Conservation (phyloP, 2,797 vertebrate genomes). For the Menidia menidia region DNA sequence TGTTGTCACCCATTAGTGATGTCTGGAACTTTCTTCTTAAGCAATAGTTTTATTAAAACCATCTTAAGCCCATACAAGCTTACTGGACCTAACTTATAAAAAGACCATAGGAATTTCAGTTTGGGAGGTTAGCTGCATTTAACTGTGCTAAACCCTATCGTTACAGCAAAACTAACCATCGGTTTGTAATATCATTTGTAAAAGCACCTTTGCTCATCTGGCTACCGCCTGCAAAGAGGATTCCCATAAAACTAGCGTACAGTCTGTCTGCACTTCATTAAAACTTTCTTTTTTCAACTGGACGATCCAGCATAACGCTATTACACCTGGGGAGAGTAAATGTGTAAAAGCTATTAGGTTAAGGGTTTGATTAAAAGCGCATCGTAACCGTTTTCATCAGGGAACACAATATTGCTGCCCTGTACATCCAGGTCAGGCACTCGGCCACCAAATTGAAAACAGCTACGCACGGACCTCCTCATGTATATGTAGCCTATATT, state of each 20-base stretch:
- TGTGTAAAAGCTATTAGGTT: conserved; percentile 71
- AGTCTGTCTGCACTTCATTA: conserved; percentile 74
- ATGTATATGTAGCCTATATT: conserved; percentile 17
- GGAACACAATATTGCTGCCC: conserved; percentile 56
- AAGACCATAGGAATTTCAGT: neutral
- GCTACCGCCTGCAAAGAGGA: conserved; percentile 41
- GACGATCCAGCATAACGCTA: conserved; percentile 63
- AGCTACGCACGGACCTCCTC: conserved; percentile 13
- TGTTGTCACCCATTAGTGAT: no score
- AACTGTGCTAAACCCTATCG: conserved; percentile 33
- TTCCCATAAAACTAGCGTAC: conserved; percentile 66
- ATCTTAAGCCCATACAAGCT: neutral
- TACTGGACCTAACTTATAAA: neutral
- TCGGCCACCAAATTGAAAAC: conserved; percentile 60
- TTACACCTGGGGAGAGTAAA: conserved; percentile 72
- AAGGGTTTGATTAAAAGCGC: conserved; percentile 80
- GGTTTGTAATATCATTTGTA: conserved; percentile 49
- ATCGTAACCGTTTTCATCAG: conserved; percentile 67
- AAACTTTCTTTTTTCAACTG: conserved; percentile 73
- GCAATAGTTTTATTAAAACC: no score
- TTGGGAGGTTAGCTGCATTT: conserved; percentile 36
- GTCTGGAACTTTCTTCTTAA: no score
- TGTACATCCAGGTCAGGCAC: conserved; percentile 61
- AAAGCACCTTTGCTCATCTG: conserved; percentile 47
- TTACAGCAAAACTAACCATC: conserved; percentile 50